phyloP scores from a whole-genome alignment of 2,113 vertebrate species.

The Anguilla japonica region DNA sequence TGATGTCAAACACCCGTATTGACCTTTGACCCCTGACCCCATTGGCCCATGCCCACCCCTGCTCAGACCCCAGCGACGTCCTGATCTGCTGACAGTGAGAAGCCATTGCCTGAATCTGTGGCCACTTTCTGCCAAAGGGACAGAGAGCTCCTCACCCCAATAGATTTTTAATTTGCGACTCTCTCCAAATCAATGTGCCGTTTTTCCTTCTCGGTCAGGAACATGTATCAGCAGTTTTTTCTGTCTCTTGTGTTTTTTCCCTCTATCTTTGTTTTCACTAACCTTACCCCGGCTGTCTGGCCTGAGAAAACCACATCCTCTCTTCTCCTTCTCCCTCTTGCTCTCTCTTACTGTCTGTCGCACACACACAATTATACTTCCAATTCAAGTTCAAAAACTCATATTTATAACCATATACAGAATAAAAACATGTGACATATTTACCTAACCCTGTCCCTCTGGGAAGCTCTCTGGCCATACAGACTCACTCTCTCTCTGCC shows the following conservation, averaged over 20 bases:
- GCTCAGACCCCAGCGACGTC: slow-evolving; percentile 11
- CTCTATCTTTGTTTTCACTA: slow-evolving; percentile 39
- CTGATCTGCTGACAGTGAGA: slow-evolving; percentile 44
- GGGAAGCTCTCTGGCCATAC: not conserved
- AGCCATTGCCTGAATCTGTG: slow-evolving; percentile 30
- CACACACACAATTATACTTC: too few relatives aligned
- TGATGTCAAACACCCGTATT: not conserved
- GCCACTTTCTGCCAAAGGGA: slow-evolving; percentile 57
- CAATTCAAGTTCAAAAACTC: too few relatives aligned
- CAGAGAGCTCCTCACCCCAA: slow-evolving; percentile 60
- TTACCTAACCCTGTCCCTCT: too few relatives aligned
- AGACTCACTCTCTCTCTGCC: slow-evolving; percentile 13
- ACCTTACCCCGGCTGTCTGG: slow-evolving; percentile 51
- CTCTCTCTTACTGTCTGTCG: slow-evolving; percentile 23
- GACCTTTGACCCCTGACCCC: slow-evolving; percentile 30
- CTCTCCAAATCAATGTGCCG: slow-evolving; percentile 70
- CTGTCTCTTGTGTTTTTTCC: slow-evolving; percentile 37
- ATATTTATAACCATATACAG: too few relatives aligned
- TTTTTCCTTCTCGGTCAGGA: slow-evolving; percentile 64
- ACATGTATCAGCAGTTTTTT: slow-evolving; percentile 67
- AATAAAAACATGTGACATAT: too few relatives aligned
- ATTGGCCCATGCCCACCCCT: slow-evolving; percentile 33
- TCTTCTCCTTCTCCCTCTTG: slow-evolving; percentile 18
- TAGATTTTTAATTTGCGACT: slow-evolving; percentile 78
- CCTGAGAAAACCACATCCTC: slow-evolving; percentile 55